phyloP scores from a whole-genome alignment of 2,797 vertebrate genomes.

The Masticophis lateralis region DNA sequence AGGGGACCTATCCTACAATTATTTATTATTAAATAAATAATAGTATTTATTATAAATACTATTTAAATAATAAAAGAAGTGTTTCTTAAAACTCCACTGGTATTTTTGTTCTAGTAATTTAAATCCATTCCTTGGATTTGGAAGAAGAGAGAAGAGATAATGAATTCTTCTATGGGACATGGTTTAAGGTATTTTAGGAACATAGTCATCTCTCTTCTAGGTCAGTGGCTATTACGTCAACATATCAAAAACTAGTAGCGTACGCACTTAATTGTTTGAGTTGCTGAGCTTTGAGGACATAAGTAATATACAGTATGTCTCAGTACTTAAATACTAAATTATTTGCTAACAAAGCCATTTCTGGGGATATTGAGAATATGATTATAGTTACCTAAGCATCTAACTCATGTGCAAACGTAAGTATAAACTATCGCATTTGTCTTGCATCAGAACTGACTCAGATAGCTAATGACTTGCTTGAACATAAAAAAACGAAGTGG shows the following conservation, averaged over 20 bases:
- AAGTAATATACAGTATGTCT: neutral
- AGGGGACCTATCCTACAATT: neutral
- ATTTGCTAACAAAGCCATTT: conserved; percentile 11
- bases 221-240: neutral
- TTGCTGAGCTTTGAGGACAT: neutral
- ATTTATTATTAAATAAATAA: too few species aligned
- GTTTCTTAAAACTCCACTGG: neutral
- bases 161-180: neutral
- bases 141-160: neutral
- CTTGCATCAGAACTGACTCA: conserved; percentile 40
- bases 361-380: neutral
- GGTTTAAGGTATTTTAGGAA: neutral
- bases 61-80: neutral
- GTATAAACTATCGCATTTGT: conserved; percentile 13
- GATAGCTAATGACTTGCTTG: conserved; percentile 42
- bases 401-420: conserved; percentile 31
- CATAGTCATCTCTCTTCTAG: neutral
- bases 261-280: neutral
- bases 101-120: neutral
- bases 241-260: neutral
- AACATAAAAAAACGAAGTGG: conserved; percentile 40
- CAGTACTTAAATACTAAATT: neutral
- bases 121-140: neutral
- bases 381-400: conserved; percentile 11
- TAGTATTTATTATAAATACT: too few species aligned